phyloP scores from a whole-genome alignment of 2,888 invertebrate genomes.

The Noctuana brunneofusca region DNA sequence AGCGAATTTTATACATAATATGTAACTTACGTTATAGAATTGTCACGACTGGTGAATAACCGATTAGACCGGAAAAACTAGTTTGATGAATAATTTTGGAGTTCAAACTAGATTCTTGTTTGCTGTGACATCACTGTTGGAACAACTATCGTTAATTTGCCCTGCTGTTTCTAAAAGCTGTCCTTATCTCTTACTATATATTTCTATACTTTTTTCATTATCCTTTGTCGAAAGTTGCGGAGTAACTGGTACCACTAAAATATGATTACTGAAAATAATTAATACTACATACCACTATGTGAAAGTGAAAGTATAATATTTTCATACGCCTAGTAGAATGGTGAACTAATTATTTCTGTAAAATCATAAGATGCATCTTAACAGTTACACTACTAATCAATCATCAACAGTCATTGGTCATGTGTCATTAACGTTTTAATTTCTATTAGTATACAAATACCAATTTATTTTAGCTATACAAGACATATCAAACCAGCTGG shows the following conservation, averaged over 20 bases:
- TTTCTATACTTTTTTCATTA: no score
- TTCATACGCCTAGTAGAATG: no score
- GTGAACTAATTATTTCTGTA: no score
- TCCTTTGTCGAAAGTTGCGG: background rate
- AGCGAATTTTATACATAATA: conserved; percentile 9
- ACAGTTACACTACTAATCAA: no score
- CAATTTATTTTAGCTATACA: conserved; percentile 81
- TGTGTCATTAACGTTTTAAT: no score
- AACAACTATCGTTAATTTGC: background rate
- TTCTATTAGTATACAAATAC: background rate
- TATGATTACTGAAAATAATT: no score
- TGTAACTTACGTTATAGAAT: conserved; percentile 5
- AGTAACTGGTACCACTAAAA: no score
- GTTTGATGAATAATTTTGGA: conserved; percentile 24
- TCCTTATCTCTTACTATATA: background rate
- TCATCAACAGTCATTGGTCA: no score
- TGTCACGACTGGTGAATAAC: background rate
- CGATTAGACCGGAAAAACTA: conserved; percentile 9
- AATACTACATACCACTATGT: no score
- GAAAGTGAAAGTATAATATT: no score
- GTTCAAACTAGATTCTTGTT: conserved; percentile 3
- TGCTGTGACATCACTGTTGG: background rate
- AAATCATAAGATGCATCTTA: no score
- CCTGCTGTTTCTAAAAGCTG: background rate
- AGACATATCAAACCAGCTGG: conserved; percentile 86